Base-by-base conservation (phyloP, 2,113 vertebrate species). In the Myotis lucifugus region DNA sequence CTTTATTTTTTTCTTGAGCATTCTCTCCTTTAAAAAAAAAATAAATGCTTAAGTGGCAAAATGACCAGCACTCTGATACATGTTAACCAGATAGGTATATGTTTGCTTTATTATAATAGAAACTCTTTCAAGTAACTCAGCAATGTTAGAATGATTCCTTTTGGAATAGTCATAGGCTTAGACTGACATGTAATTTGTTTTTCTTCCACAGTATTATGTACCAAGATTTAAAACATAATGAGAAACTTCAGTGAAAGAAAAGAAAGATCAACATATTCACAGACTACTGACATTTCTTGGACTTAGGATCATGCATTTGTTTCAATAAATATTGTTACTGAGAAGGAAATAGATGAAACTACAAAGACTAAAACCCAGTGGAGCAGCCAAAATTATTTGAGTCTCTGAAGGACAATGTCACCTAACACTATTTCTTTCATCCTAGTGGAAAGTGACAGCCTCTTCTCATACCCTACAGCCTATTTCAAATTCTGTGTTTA, bases 401-500 rank as follows among this genome's bases (percentile, higher is more conserved):
- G 27, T 91, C 67, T 84, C 56, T 94, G 91, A 95, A 92, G 74
- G 91, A 92, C 37, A 70, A 54, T 84, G 69, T 89, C 21, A 0
- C 37, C 50, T 85, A 95, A 91, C 17, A 89, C 61, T 78, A n/a
- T 70, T 88, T 94, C 73, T 86, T 93, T 95, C 72, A 95, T 54
- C 78, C 17, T 84, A 93, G 93, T 89, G 18, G 27, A 95, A 94
- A 91, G 74, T 96, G 89, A 96, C 96, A 97, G 85, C 6, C 70
- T 89, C 78, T 89, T 95, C 66, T 91, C 89, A 88, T 79, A 96
- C 83, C 93, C 86, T 86, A 42, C 15, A 46, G 94, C 50, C 19
- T 76, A 86, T 89, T 96, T 91, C 73, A 92, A 72, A 95, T 79
- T 92, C 91, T 95, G 15, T 82, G n/a, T 97, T 86, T 97, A n/a